These are phyloP conservation scores for Spongilla lacustris DNA, from an alignment of 37 sponge, comb jelly and placozoan species.

Conservation along the genomic window DNA sequence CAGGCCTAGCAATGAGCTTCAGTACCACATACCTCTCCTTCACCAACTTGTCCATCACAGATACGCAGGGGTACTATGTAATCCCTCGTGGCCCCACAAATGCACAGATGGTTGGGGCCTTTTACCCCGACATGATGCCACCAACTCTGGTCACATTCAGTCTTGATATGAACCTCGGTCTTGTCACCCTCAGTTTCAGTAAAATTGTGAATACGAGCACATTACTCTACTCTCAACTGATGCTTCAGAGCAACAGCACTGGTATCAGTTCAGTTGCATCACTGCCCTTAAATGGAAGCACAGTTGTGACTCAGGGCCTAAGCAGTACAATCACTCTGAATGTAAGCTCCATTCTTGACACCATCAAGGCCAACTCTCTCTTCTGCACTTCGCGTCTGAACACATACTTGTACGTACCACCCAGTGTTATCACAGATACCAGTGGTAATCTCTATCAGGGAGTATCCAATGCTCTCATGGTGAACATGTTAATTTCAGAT, in stretches of 20 bases:
- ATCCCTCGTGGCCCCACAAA: background rate
- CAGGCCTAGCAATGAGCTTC: constrained; percentile 44
- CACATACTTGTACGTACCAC: constrained; percentile 51
- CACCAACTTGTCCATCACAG: constrained; percentile 65
- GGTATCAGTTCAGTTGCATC: background rate
- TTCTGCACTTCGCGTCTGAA: constrained; percentile 60
- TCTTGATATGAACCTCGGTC: constrained; percentile 78
- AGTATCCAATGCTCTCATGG: constrained; percentile 25
- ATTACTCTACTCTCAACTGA: constrained; percentile 33
- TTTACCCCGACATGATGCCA: constrained; percentile 61
- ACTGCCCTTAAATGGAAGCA: constrained; percentile 46
- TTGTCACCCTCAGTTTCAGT: constrained; percentile 61
- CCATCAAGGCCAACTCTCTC: constrained; percentile 60
- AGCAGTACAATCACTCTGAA: constrained; percentile 35
- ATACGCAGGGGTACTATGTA: constrained; percentile 68
- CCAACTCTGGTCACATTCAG: constrained; percentile 67
- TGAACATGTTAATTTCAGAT: constrained; percentile 48
- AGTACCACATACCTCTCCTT: constrained; percentile 69
- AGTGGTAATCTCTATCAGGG: constrained; percentile 42
- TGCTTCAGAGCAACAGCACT: constrained; percentile 48
- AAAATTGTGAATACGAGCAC: constrained; percentile 66
- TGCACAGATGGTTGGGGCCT: constrained; percentile 41
- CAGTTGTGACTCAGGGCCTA: constrained; percentile 13
- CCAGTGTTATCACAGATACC: constrained; percentile 62
- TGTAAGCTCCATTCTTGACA: constrained; percentile 64